These are phyloP conservation scores for Harpalus rubripes DNA, from an alignment of 2,888 invertebrate species.

Conservation along the genomic window DNA sequence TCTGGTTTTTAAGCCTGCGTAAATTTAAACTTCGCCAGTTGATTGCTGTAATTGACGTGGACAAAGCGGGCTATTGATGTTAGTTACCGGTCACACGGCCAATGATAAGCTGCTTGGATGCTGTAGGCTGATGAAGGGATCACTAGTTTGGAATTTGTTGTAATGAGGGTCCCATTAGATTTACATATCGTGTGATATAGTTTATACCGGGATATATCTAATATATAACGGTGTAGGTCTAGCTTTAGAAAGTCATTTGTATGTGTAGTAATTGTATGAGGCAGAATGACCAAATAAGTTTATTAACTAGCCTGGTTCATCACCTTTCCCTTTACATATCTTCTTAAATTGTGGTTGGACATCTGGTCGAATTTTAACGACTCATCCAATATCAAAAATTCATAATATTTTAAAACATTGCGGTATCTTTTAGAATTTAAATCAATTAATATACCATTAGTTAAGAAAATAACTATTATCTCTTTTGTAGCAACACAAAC, in stretches of 20 bases:
- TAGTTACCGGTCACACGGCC: background rate
- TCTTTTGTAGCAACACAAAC: no score
- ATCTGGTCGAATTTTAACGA: no score
- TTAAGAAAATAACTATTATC: no score
- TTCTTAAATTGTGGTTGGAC: no score
- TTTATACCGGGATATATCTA: slow-evolving; percentile 2
- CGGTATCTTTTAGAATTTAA: no score
- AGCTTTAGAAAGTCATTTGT: background rate
- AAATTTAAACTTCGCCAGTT: background rate
- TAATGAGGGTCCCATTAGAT: slow-evolving; percentile 28
- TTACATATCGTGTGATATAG: background rate
- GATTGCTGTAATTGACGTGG: background rate
- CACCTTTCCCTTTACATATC: no score
- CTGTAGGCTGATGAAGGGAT: slow-evolving; percentile 19
- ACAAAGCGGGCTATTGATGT: background rate
- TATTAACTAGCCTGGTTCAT: no score
- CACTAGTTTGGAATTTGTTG: slow-evolving; percentile 42
- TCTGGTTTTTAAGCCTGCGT: background rate
- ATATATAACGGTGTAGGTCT: background rate
- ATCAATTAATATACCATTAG: no score
- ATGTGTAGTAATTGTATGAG: background rate
- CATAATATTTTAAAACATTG: no score
- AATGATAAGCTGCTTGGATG: background rate
- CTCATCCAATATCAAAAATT: no score
- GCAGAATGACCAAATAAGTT: no score